Evolutionary conservation across 2,113 vertebrate genomes (phyloP).

Genomic region (Rhodinocichla rosea): DNA sequence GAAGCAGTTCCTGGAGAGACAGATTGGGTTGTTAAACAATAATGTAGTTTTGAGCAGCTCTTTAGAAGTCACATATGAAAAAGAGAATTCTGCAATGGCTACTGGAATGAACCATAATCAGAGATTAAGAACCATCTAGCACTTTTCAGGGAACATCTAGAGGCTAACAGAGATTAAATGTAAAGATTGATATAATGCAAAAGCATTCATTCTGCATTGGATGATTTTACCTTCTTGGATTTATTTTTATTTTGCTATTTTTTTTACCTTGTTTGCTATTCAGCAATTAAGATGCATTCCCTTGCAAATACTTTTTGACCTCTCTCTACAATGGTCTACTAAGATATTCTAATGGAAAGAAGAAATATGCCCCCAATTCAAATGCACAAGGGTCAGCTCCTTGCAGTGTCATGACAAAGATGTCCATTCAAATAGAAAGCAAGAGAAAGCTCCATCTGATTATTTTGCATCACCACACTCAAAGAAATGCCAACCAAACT

Average conservation of each 20-base stretch:
- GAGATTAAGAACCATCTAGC: not conserved
- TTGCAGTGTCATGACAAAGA: not conserved
- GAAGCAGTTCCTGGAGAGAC: not conserved
- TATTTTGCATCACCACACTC: not conserved
- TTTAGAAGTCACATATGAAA: not conserved
- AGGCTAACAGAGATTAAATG: not conserved
- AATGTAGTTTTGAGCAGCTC: not conserved
- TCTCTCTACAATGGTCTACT: not conserved
- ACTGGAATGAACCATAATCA: not conserved
- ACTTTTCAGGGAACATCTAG: not conserved
- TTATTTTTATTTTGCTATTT: not conserved
- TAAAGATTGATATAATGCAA: not conserved
- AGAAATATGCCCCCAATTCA: not conserved
- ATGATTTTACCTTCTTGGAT: not conserved
- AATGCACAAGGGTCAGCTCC: not conserved
- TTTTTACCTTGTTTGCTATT: not conserved
- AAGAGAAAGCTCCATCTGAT: not conserved
- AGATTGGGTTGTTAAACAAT: not conserved
- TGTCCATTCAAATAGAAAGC: not conserved
- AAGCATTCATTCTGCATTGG: not conserved
- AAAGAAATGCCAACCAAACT: not conserved
- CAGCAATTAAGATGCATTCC: not conserved
- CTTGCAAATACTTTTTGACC: not conserved
- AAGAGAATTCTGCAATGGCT: not conserved
- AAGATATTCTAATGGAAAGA: not conserved